Evolutionary conservation across 2,888 invertebrate species (phyloP).

Genomic region (Linnaemya vulpina): DNA sequence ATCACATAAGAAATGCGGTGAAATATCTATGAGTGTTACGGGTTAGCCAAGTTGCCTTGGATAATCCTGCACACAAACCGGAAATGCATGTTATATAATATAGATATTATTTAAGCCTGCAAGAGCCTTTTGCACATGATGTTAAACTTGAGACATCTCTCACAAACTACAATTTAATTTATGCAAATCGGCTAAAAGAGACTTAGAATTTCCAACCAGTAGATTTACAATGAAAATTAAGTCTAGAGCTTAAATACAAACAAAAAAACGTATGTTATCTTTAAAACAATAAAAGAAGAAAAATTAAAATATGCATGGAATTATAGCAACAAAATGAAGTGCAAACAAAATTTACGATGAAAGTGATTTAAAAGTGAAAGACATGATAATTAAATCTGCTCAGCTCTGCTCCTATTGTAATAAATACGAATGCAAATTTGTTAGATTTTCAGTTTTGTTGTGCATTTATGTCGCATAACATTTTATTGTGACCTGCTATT

Average conservation of each 20-base stretch:
- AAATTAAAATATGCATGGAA: neutral
- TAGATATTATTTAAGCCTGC: too few species aligned
- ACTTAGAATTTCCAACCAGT: neutral
- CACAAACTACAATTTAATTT: neutral
- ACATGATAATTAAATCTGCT: slow-evolving; percentile 39
- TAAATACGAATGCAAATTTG: slow-evolving; percentile 4
- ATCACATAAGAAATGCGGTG: too few species aligned
- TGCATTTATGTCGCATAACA: slow-evolving; percentile 31
- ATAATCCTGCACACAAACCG: too few species aligned
- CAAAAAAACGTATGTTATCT: neutral
- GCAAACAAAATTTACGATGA: slow-evolving; percentile 46
- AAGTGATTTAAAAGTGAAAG: slow-evolving; percentile 40
- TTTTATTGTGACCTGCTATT: slow-evolving; percentile 30
- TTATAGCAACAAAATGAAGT: slow-evolving; percentile 3
- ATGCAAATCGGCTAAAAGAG: neutral
- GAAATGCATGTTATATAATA: too few species aligned
- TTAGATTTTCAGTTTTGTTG: slow-evolving; percentile 23
- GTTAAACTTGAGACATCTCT: neutral
- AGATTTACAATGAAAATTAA: slow-evolving; percentile 18
- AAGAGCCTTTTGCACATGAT: neutral
- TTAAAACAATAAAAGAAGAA: neutral
- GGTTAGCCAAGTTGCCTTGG: too few species aligned
- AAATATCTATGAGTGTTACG: too few species aligned
- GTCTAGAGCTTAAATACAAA: slow-evolving; percentile 1
- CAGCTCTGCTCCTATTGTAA: slow-evolving; percentile 19